A percentile compares a stretch with the other conserved stretches of the same genome.
Conservation (phyloP, 2,113 vertebrate genomes). For the Loxodonta africana region DNA sequence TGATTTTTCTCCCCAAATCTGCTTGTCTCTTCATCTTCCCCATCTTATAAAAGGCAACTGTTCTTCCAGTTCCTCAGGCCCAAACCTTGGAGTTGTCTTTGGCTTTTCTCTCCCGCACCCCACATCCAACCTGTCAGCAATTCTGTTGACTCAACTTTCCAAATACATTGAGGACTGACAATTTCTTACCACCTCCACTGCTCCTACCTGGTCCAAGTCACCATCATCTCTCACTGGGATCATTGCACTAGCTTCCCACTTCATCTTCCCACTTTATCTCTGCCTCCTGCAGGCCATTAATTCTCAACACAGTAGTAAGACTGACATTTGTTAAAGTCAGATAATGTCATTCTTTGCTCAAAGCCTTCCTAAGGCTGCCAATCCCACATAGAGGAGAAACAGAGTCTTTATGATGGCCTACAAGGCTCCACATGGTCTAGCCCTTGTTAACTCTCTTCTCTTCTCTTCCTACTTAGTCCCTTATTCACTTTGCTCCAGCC, state of each 20-base stretch:
- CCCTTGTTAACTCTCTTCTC: background rate
- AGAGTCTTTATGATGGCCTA: accelerated
- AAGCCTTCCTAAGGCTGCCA: background rate
- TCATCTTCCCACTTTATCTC: too few species aligned
- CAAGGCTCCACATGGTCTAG: accelerated
- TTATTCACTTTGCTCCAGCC: accelerated
- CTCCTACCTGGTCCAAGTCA: background rate
- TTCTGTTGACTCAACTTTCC: background rate
- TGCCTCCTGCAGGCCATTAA: too few species aligned
- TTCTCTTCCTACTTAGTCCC: background rate
- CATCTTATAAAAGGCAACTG: background rate
- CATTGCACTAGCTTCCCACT: accelerated
- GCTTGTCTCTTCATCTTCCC: background rate
- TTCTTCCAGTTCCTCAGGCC: background rate
- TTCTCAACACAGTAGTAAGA: background rate
- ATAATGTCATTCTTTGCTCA: background rate
- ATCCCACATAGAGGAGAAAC: background rate
- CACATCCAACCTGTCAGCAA: background rate
- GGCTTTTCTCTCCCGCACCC: background rate
- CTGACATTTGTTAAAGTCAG: background rate
- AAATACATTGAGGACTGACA: background rate
- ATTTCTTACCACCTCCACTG: background rate
- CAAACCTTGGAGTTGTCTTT: background rate
- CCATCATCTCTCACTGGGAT: background rate
- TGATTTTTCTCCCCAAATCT: background rate